These are phyloP conservation scores for Danio jaintianensis DNA, from an alignment of 2,797 vertebrate genomes.

Conservation along the genomic window DNA sequence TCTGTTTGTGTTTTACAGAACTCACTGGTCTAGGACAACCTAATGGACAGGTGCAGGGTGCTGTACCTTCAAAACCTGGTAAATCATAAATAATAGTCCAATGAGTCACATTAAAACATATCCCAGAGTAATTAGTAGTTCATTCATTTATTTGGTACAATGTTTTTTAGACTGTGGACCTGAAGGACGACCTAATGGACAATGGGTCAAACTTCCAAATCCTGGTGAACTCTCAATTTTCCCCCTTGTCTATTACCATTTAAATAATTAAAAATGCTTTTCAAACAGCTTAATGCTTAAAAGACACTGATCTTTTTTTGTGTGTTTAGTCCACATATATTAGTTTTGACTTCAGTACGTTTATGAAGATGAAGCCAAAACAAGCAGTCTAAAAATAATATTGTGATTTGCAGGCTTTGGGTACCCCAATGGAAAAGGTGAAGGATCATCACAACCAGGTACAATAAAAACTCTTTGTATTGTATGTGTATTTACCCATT, in stretches of 20 bases:
- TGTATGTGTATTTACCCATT: background rate
- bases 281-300: background rate
- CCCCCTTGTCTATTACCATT: background rate
- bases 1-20: conserved; percentile 34
- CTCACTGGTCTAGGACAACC: conserved; percentile 13
- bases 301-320: background rate
- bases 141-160: background rate
- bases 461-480: background rate
- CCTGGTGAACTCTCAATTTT: conserved; percentile 39
- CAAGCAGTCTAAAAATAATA: background rate
- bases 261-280: background rate
- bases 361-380: too few relatives aligned
- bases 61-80: conserved; percentile 56
- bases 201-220: conserved; percentile 59
- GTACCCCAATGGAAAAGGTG: conserved; percentile 62
- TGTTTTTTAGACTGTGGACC: conserved; percentile 54
- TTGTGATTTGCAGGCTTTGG: conserved; percentile 44
- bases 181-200: conserved; percentile 55
- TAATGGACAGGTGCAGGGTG: conserved; percentile 30
- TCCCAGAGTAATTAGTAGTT: too few relatives aligned
- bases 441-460: conserved; percentile 68
- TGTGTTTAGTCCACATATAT: background rate
- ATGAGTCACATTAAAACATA: background rate
- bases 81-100: conserved; percentile 53
- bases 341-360: background rate